Conservation (phyloP, 2,888 invertebrate species). For the Drosophila subsilvestris region DNA sequence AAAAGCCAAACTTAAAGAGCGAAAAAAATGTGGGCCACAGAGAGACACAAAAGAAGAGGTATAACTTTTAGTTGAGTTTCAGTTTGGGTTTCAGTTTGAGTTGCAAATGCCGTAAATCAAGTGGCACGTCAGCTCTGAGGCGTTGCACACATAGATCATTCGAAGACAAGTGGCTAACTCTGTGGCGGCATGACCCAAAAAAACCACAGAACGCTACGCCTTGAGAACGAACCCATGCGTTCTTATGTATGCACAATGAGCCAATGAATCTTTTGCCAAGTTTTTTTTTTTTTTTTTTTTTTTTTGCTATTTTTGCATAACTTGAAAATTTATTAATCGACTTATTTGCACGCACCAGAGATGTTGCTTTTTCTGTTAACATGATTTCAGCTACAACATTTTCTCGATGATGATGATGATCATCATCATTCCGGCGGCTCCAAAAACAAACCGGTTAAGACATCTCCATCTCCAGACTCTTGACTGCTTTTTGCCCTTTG, state of each 20-base stretch:
- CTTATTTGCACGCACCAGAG: conserved; percentile 67
- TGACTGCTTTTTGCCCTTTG: conserved; percentile 61
- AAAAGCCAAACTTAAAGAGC: conserved; percentile 1
- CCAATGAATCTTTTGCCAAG: conserved; percentile 62
- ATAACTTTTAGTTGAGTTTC: conserved; percentile 4
- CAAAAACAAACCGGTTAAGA: conserved; percentile 57
- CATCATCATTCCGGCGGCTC: conserved; percentile 13
- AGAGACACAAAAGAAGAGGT: conserved; percentile 17
- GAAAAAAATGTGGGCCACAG: conserved; percentile 33
- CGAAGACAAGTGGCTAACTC: conserved; percentile 26
- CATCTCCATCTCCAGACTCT: conserved; percentile 32
- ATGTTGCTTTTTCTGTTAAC: conserved; percentile 50
- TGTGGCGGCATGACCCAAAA: conserved; percentile 45
- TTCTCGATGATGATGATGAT: neutral
- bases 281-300: too few relatives aligned
- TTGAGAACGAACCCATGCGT: conserved; percentile 15
- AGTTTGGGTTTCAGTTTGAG: neutral
- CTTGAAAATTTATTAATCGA: conserved; percentile 67
- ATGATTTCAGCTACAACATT: conserved; percentile 54
- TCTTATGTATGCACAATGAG: conserved; percentile 31
- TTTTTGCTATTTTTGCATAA: conserved; percentile 58
- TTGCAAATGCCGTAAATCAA: conserved; percentile 40
- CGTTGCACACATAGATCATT: conserved; percentile 33
- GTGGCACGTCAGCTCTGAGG: conserved; percentile 13
- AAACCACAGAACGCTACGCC: conserved; percentile 32